A percentile compares a stretch with the other conserved stretches of the same genome.
These are phyloP conservation scores for Callopanchax toddi DNA, from an alignment of 2,113 vertebrate genomes.

Conservation along the genomic window DNA sequence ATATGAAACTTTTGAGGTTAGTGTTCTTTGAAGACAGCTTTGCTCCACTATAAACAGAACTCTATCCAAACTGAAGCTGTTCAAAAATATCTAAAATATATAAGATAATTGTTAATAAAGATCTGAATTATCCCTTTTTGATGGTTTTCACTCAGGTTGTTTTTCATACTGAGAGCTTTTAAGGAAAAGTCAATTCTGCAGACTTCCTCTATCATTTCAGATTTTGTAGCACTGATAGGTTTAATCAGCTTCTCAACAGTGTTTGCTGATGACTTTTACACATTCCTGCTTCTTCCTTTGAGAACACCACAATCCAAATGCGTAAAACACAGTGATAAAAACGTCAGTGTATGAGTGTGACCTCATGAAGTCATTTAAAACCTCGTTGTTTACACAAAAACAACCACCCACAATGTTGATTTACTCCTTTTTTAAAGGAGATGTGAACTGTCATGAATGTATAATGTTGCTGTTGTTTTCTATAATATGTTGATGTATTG, in stretches of 20 bases:
- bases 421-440: slow-evolving; percentile 24
- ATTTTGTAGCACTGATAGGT: slow-evolving; percentile 67
- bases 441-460: slow-evolving; percentile 62
- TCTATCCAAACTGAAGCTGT: background rate
- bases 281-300: slow-evolving; percentile 48
- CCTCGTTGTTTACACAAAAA: slow-evolving; percentile 53
- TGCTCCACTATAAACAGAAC: background rate
- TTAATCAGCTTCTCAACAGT: slow-evolving; percentile 46
- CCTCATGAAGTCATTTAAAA: slow-evolving; percentile 41
- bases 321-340: slow-evolving; percentile 33
- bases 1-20: no score
- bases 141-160: background rate
- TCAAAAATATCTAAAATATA: no score
- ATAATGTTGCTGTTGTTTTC: slow-evolving; percentile 44
- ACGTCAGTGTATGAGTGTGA: slow-evolving; percentile 22
- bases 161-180: slow-evolving; percentile 45
- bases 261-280: slow-evolving; percentile 59
- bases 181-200: slow-evolving; percentile 59
- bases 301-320: slow-evolving; percentile 49
- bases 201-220: slow-evolving; percentile 74
- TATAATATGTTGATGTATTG: slow-evolving; percentile 27
- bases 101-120: background rate
- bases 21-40: no score
- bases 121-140: background rate
- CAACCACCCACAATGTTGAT: slow-evolving; percentile 38